A percentile compares a stretch with the other conserved stretches of the same genome.
Evolutionary conservation across 2,797 vertebrate genomes (phyloP).

Genomic region (Austrolebias charrua): DNA sequence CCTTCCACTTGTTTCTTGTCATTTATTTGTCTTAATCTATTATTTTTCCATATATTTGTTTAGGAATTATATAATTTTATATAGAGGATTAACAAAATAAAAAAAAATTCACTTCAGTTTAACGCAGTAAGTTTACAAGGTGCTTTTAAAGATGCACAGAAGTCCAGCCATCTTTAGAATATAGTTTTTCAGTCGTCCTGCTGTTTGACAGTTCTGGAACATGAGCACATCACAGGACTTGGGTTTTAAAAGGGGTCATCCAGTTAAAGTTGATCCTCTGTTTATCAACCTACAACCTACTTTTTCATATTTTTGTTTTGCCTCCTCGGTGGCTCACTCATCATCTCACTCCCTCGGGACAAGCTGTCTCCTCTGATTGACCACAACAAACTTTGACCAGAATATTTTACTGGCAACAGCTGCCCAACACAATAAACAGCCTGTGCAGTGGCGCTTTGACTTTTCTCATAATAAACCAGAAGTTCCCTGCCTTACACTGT

Average conservation of each 20-base stretch:
- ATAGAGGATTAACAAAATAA: not conserved
- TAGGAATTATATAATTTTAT: too few relatives aligned
- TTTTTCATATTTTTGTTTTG: conserved; percentile 2
- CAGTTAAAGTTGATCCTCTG: conserved; percentile 49
- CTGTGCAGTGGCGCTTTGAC: conserved; percentile 42
- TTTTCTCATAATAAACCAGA: conserved; percentile 54
- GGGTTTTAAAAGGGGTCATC: conserved; percentile 19
- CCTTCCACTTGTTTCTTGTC: too few relatives aligned
- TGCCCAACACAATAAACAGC: conserved; percentile 60
- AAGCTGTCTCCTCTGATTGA: conserved; percentile 32
- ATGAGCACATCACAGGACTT: conserved; percentile 25
- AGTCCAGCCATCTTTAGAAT: conserved; percentile 2
- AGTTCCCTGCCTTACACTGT: conserved; percentile 17
- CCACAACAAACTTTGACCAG: conserved; percentile 69
- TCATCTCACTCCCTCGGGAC: conserved; percentile 35
- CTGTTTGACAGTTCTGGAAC: conserved; percentile 9
- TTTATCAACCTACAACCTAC: conserved; percentile 29
- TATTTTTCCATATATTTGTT: too few relatives aligned
- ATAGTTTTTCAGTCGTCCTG: conserved; percentile 20
- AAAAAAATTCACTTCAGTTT: not conserved
- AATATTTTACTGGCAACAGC: conserved; percentile 54
- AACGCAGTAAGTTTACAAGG: conserved; percentile 15
- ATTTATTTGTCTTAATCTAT: too few relatives aligned
- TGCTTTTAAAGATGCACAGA: conserved; percentile 28
- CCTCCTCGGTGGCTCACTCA: conserved; percentile 37